Evolutionary conservation across 2,113 vertebrate genomes (phyloP).

Genomic region (Clarias gariepinus): DNA sequence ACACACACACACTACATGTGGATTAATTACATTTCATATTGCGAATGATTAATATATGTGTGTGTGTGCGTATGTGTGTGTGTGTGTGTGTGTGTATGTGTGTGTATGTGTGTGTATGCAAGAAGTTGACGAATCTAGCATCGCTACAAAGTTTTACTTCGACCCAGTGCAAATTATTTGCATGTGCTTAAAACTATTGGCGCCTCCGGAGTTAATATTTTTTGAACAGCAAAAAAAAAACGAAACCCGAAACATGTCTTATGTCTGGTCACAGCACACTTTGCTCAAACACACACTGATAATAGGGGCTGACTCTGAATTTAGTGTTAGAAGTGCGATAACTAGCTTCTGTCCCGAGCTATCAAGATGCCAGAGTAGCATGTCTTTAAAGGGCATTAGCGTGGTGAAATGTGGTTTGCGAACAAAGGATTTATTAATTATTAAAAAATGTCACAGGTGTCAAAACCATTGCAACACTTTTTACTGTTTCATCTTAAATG

Average conservation of each 20-base stretch:
- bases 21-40: no score
- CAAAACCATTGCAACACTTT: neutral
- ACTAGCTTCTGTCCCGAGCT: neutral
- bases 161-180: no score
- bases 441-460: neutral
- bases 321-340: neutral
- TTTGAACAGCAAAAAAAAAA: no score
- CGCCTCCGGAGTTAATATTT: no score
- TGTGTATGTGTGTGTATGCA: neutral
- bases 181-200: no score
- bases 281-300: neutral
- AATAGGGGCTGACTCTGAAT: neutral
- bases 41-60: no score
- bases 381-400: neutral
- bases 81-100: no score
- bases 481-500: neutral
- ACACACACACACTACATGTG: slow-evolving; percentile 5
- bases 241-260: no score
- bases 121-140: no score
- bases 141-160: no score
- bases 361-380: neutral
- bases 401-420: neutral
- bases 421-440: neutral
- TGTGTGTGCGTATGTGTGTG: neutral
- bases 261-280: no score